These are phyloP conservation scores for Hystrix brachyura DNA, from an alignment of 2,113 vertebrate species.

Conservation along the genomic window DNA sequence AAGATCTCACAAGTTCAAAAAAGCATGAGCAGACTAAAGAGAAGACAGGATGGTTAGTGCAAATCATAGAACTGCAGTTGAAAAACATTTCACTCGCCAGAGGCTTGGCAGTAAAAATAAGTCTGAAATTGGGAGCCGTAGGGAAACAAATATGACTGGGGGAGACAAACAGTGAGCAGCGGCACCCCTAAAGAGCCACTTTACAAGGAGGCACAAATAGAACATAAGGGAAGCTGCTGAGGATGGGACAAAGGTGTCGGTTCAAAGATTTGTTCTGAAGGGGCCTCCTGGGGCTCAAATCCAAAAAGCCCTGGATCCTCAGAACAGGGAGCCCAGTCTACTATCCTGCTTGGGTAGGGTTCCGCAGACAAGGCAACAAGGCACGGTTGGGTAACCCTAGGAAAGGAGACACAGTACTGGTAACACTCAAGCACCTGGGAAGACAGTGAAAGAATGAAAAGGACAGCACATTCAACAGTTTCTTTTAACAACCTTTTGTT, in stretches of 20 bases:
- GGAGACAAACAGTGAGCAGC: not conserved
- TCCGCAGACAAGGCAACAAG: not conserved
- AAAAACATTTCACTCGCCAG: not conserved
- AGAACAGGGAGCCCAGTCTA: not conserved
- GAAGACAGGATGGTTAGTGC: not conserved
- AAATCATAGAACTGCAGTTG: not conserved
- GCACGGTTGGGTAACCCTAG: not conserved
- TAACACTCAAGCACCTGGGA: not conserved
- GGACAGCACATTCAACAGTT: not conserved
- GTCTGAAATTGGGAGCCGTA: not conserved
- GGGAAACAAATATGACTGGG: not conserved
- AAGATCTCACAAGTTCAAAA: conserved; percentile 42
- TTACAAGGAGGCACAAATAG: not conserved
- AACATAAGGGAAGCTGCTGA: not conserved
- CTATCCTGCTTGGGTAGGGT: not conserved
- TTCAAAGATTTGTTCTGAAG: not conserved
- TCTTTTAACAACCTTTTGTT: conserved; percentile 29
- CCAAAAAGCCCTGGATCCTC: not conserved
- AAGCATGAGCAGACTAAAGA: not conserved
- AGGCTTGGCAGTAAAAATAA: not conserved
- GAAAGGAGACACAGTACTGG: not conserved
- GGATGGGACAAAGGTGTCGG: not conserved
- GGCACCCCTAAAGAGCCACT: not conserved
- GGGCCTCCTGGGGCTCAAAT: not conserved
- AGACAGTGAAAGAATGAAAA: conserved; percentile 30